Base-by-base conservation (phyloP, 2,797 vertebrate species). In the Eulemur albifrons region DNA sequence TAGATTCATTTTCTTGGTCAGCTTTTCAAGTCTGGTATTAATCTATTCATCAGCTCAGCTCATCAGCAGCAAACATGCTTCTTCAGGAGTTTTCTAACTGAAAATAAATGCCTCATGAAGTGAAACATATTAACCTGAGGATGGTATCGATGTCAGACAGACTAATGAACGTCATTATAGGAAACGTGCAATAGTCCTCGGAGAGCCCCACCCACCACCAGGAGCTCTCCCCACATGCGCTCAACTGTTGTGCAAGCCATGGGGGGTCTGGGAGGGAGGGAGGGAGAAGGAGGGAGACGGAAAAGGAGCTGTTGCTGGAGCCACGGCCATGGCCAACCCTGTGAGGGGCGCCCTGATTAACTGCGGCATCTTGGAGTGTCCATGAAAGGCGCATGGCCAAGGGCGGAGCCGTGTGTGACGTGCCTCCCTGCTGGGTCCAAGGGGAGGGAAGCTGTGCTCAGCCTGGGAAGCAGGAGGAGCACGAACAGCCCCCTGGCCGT, bases 91-190 rank as follows among this genome's bases (percentile, higher is more conserved):
- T 98, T 97, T 96, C 69, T 82, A 97, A 90, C 88, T 69, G 97
- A 95, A 97, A 98, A 97, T 94, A 97, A 97, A 98, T 95, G 97
- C 97, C 95, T 98, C 97, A 97, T 98, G 98, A 97, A 96, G 43
- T 97, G 94, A 96, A 96, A 96, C 90, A 45, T 89, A 97, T 98
- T 97, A 98, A 97, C 98, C 97, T 90, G 84, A 95, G 97, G 96
- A 75, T 87, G 38, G 96, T 79, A 77, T 93, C 93, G 96, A 93
- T 97, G 97, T 96, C 97, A 96, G 95, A 52, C 27, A 96, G 96
- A 97, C 88, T 93, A 97, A 98, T 97, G 97, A 94, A 96, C 27
- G 70, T 40, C 14, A 6, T 95, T 94, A 84, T 5, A 50, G 86
- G 79, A 81, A 94, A 54, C 6, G 8, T 0, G 43, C 11, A 0